Percentiles rank a stretch among this genome's conserved stretches.
phyloP scores from a whole-genome alignment of 2,113 vertebrate genomes.

The Bos indicus region DNA sequence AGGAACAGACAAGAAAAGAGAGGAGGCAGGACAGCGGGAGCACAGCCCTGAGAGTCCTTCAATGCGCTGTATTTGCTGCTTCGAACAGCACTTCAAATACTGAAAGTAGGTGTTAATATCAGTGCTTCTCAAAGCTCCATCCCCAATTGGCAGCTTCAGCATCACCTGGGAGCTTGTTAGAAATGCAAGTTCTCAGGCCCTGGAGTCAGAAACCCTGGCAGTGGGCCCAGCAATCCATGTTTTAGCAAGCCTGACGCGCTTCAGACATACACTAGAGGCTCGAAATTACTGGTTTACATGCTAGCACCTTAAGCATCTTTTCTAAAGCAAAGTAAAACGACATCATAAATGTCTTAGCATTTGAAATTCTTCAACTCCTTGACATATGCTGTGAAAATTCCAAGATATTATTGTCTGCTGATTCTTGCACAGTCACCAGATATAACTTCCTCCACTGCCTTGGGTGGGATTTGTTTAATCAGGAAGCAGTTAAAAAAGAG shows the following conservation, averaged over 20 bases:
- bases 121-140: not conserved
- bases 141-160: not conserved
- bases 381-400: not conserved
- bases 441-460: not conserved
- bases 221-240: not conserved
- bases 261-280: not conserved
- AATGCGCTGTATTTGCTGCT: not conserved
- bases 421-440: not conserved
- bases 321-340: not conserved
- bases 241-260: not conserved
- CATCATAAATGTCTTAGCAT: not conserved
- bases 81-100: not conserved
- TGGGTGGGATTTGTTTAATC: not conserved
- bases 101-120: not conserved
- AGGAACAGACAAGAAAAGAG: not conserved
- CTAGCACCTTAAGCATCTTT: not conserved
- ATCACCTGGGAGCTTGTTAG: not conserved
- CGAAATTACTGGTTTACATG: not conserved
- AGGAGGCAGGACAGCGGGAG: not conserved
- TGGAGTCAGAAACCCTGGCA: not conserved
- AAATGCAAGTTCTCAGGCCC: not conserved
- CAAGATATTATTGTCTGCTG: not conserved
- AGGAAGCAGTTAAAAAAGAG: not conserved
- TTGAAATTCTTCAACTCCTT: slow-evolving; percentile 4
- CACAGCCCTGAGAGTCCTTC: not conserved